Evolutionary conservation across 2,113 vertebrate species (phyloP).

Genomic region (Paradoxurus hermaphroditus): DNA sequence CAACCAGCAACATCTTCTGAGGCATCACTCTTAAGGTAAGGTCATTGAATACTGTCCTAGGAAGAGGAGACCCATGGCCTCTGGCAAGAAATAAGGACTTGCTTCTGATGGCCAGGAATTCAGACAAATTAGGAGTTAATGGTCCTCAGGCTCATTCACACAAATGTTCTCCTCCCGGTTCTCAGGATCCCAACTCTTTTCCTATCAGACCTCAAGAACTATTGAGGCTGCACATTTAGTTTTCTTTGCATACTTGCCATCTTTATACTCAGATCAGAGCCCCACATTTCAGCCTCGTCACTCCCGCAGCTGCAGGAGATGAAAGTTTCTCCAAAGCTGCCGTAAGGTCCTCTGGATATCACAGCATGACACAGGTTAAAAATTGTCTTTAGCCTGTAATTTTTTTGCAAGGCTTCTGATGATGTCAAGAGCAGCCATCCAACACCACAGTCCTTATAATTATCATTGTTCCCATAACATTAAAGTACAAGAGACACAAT

Average conservation of each 20-base stretch:
- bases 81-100: not conserved
- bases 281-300: not conserved
- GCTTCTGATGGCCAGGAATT: not conserved
- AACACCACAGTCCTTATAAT: conserved; percentile 17
- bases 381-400: not conserved
- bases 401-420: conserved; percentile 41
- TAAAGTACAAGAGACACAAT: not conserved
- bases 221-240: not conserved
- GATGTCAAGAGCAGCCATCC: conserved; percentile 33
- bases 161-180: not conserved
- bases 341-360: not conserved
- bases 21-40: not conserved
- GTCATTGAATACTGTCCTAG: not conserved
- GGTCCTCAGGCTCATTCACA: not conserved
- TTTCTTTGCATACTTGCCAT: not conserved
- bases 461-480: conserved; percentile 14
- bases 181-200: not conserved
- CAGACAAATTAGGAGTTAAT: not conserved
- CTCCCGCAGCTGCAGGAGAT: not conserved
- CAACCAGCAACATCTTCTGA: not conserved
- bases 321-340: conserved; percentile 8
- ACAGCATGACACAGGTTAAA: not conserved
- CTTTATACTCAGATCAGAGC: not conserved
- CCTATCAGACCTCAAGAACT: not conserved
- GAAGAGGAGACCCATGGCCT: not conserved